Evolutionary conservation across 2,113 vertebrate species (phyloP), one percentile per base, ranked within the genome.

Genomic region (Otus sunia): DNA sequence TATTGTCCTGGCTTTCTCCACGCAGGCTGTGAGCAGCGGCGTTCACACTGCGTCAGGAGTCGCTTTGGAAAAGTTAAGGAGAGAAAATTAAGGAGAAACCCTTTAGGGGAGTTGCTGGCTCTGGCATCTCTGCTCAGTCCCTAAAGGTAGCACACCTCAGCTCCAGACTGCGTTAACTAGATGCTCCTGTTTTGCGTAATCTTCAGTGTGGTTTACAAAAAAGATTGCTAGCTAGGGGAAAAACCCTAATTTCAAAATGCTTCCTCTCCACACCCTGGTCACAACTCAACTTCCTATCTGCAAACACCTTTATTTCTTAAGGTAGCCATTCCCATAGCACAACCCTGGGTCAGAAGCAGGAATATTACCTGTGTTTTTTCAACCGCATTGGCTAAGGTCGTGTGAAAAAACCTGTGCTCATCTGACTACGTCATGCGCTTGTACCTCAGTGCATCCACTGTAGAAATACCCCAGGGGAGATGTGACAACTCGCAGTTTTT

Each of bases 21-120:
- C 0, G 1, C 19, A 37, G 11, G 36, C 18, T 25, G 15, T 1
- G 11, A 56, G 29, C 45, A 2, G 6, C 0, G 0, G 50, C 1
- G 0, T 10, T 36, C 45, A 47, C 45, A 21, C 20, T 47, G 45
- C 45, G 10, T 47, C 45, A 27, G n/a, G 68, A 72, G 11, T 7
- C 16, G 55, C 39, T 66, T 29, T 71, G 88, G 34, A 43, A 58
- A 78, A 78, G 18, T 21, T 7, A n/a, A 73, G 27, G 66, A 43
- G 26, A 18, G 3, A 26, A 77, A 91, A 56, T 20, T 4, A 23
- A 34, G 43, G 67, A 76, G 52, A 39, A 36, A 78, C 41, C 39
- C 18, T 81, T 4, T 7, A 66, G 43, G 53, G 37, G 15, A 81
- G 9, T 7, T 30, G 29, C 21, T 1, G 2, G 25, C 9, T 32